phyloP scores from a whole-genome alignment of 2,888 invertebrate species.

The Spodoptera picta region DNA sequence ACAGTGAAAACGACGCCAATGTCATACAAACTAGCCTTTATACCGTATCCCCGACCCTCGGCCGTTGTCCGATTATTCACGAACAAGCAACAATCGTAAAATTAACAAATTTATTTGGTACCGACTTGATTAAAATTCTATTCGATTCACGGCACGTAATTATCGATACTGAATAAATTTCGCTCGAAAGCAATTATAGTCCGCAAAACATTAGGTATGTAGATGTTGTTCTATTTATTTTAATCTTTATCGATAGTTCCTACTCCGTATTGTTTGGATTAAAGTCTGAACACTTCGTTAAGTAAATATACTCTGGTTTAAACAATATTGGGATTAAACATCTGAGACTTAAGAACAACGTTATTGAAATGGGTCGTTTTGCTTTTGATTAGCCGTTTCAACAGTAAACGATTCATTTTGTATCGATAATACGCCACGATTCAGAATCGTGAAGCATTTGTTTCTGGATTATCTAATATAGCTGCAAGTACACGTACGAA shows the following conservation, averaged over 20 bases:
- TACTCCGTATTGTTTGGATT: neutral
- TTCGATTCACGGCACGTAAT: slow-evolving; percentile 49
- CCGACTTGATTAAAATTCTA: slow-evolving; percentile 51
- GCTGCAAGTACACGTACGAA: no score
- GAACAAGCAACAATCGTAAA: slow-evolving; percentile 47
- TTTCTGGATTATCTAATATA: no score
- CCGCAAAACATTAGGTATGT: slow-evolving; percentile 20
- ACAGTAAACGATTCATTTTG: no score
- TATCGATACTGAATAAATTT: slow-evolving; percentile 55
- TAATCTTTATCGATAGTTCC: no score
- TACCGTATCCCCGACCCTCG: slow-evolving; percentile 12
- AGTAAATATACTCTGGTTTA: no score
- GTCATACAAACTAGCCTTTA: slow-evolving; percentile 7
- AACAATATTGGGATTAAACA: no score
- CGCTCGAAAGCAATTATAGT: slow-evolving; percentile 20
- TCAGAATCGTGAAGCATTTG: no score
- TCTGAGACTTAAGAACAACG: no score
- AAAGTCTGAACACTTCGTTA: no score
- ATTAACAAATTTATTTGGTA: slow-evolving; percentile 42
- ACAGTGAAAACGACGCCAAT: neutral
- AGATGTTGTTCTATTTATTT: slow-evolving; percentile 14
- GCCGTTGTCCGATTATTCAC: slow-evolving; percentile 38
- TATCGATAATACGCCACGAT: no score
- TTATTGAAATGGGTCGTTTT: no score
- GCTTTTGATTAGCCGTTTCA: no score